Evolutionary conservation across 2,113 vertebrate species (phyloP).

Genomic region (Pundamilia nyererei): DNA sequence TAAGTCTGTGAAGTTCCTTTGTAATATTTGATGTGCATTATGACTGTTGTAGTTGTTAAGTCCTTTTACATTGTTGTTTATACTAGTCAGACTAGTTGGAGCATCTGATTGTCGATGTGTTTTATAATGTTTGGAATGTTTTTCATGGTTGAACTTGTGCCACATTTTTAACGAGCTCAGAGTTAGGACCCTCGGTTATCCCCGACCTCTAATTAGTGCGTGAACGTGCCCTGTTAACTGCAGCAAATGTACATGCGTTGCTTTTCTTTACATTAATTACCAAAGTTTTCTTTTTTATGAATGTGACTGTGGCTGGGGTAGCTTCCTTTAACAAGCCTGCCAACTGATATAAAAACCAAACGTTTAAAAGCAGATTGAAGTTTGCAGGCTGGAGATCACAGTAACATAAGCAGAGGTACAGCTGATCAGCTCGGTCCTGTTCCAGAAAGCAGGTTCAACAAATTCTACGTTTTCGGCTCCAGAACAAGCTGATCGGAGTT

Average conservation of each 20-base stretch:
- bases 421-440: background rate
- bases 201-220: background rate
- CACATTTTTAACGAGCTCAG: slow-evolving; percentile 62
- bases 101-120: slow-evolving; percentile 71
- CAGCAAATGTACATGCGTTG: background rate
- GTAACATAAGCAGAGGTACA: background rate
- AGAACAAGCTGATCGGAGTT: background rate
- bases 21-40: slow-evolving; percentile 77
- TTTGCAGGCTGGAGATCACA: background rate
- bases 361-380: rapidly evolving
- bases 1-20: slow-evolving; percentile 78
- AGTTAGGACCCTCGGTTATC: background rate
- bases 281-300: slow-evolving; percentile 37
- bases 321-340: background rate
- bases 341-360: background rate
- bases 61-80: slow-evolving; percentile 84
- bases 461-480: rapidly evolving
- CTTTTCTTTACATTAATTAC: slow-evolving; percentile 29
- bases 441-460: background rate
- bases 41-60: slow-evolving; percentile 42
- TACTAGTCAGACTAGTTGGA: slow-evolving; percentile 74
- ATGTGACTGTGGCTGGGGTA: background rate
- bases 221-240: slow-evolving; percentile 21
- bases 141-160: slow-evolving; percentile 47
- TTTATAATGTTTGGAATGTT: slow-evolving; percentile 65